Percentiles rank a stretch among this genome's conserved stretches.
Conservation (phyloP, 2,797 vertebrate genomes). For the Sebastes diploproa region DNA sequence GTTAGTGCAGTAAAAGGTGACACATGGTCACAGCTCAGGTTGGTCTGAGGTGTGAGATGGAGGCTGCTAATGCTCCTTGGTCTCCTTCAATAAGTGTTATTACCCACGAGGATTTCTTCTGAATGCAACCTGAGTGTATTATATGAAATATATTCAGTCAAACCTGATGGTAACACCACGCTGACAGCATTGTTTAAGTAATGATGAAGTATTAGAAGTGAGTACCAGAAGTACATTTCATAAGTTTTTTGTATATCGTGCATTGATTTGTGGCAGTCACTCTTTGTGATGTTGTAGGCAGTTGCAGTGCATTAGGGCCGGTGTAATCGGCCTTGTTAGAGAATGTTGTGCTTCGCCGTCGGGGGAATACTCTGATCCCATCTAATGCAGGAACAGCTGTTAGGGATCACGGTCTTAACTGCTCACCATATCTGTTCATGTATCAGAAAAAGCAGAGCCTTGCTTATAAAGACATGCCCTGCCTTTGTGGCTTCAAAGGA, state of each 20-base stretch:
- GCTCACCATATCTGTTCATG: conserved; percentile 71
- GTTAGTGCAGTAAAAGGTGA: conserved; percentile 64
- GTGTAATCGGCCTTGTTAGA: conserved; percentile 66
- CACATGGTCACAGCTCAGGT: conserved; percentile 54
- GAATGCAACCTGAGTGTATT: background rate
- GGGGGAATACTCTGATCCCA: conserved; percentile 77
- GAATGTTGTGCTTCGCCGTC: conserved; percentile 65
- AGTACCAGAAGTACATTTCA: background rate
- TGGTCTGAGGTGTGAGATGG: conserved; percentile 36
- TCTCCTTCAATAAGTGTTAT: background rate
- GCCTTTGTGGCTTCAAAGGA: conserved; percentile 56
- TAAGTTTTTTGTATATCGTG: background rate
- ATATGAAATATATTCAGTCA: background rate
- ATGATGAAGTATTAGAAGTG: background rate
- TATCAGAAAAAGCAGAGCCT: conserved; percentile 64
- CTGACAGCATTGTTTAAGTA: background rate
- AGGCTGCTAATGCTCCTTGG: background rate
- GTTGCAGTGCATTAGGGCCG: conserved; percentile 20
- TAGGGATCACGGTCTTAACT: conserved; percentile 76
- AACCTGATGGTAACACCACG: background rate
- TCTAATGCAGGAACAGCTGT: conserved; percentile 81
- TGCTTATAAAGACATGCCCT: conserved; percentile 66
- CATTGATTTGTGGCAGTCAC: background rate
- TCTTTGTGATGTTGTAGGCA: background rate
- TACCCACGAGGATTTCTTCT: background rate